Percentiles rank a stretch among this genome's conserved stretches.
Conservation (phyloP, 2,888 invertebrate genomes). For the Tachina lurida region DNA sequence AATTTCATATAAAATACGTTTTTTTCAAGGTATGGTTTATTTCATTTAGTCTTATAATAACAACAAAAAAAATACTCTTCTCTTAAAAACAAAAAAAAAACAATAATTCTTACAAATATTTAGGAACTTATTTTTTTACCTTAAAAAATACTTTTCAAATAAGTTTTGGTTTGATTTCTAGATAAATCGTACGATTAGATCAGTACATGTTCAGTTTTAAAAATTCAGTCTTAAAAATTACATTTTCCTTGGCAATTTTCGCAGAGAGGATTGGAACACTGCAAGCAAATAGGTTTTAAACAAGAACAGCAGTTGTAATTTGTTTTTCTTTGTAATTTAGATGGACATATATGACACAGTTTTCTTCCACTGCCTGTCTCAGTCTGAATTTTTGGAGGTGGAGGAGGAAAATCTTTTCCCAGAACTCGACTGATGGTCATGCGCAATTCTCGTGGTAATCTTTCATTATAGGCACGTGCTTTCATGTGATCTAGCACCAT, state of each 20-base stretch:
- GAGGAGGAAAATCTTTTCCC: constrained; percentile 60
- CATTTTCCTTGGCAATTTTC: not conserved
- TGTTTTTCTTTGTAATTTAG: constrained; percentile 39
- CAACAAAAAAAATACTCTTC: constrained; percentile 8
- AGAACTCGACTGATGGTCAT: constrained; percentile 26
- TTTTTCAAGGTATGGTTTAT: constrained; percentile 32
- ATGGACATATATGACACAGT: constrained; percentile 39
- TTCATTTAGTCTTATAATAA: constrained; percentile 30
- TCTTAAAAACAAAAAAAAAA: constrained; percentile 14
- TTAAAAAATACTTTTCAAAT: constrained; percentile 3
- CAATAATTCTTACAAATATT: constrained; percentile 22
- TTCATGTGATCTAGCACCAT: constrained; percentile 63
- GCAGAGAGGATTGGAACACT: constrained; percentile 22
- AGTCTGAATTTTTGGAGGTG: constrained; percentile 58
- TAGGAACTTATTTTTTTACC: constrained; percentile 18
- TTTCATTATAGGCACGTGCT: constrained; percentile 59
- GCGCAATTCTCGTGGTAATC: constrained; percentile 53
- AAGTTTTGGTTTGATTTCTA: constrained; percentile 3
- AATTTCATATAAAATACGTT: constrained; percentile 18
- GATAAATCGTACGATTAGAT: constrained; percentile 5
- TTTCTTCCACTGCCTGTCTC: constrained; percentile 35
- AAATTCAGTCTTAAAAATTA: not conserved
- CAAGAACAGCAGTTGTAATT: constrained; percentile 33
- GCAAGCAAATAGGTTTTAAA: constrained; percentile 38
- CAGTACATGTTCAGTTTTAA: not conserved